Evolutionary conservation across 2,113 vertebrate species (phyloP), one percentile per base, ranked within the genome.

Genomic region (Echinops telfairi): DNA sequence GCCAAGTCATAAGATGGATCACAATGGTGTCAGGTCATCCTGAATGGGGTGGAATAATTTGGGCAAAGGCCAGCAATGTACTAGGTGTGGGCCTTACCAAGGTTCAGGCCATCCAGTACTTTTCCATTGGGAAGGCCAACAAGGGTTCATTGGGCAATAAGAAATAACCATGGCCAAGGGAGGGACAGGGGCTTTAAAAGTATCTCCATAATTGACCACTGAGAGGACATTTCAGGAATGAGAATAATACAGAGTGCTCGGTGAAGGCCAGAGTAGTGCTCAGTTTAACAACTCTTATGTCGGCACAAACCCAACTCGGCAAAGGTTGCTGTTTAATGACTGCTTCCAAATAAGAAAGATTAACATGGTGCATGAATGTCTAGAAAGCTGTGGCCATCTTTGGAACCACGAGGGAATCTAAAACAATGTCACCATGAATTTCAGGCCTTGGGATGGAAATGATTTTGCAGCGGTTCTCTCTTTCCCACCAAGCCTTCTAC

Each of bases 51-150:
- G 94, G 89, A 92, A 91, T 76, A 92, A 95, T 92, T 92, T 96
- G 96, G 91, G 92, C 90, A 95, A 94, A 96, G 78, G 92, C 94
- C 95, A 96, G 73, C 17, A 40, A 57, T 71, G 76, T 57, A 64
- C 27, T 87, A 97, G 79, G 92, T 95, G 92, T 81, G 82, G 92
- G 86, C 58, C 22, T 10, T 78, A 78, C 27, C 16, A 31, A 94
- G 82, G 73, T 76, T 82, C 15, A 96, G 87, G 85, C 16, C 76
- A 89, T 90, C 40, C 73, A 86, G 95, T 96, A 91, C 73, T 95
- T 96, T 96, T 95, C 93, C 96, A 87, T 88, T 75, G 33, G 60
- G 33, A 93, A 64, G 40, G 36, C 60, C 38, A 77, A 77, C 3
- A 43, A 25, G 38, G 29, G 14, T n/a, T 95, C 47, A 25, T 0